phyloP scores from a whole-genome alignment of 1,140 invertebrate genomes.

The Trachymyrmex cornetzi region DNA sequence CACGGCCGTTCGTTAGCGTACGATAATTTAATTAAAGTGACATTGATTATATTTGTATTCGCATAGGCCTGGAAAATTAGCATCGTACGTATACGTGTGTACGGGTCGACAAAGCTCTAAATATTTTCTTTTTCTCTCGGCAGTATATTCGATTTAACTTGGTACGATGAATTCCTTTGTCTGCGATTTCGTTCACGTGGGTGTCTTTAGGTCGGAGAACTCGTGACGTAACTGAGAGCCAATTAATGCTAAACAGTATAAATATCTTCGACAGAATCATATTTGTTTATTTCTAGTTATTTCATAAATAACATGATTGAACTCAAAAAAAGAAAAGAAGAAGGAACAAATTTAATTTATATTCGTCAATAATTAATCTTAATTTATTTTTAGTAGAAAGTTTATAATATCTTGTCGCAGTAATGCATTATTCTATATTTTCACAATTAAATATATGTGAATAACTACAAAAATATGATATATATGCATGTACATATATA shows the following conservation, averaged over 20 bases:
- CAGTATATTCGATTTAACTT: constrained; percentile 1
- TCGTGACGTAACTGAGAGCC: neutral
- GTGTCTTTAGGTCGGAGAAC: neutral
- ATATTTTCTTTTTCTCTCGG: neutral
- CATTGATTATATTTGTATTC: constrained; percentile 27
- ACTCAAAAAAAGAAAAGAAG: neutral
- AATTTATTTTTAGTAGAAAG: neutral
- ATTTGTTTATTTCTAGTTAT: neutral
- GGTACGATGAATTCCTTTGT: too few species aligned
- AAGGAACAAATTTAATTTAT: neutral
- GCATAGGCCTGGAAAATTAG: constrained; percentile 2
- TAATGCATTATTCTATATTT: constrained; percentile 2
- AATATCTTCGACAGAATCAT: neutral
- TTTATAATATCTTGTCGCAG: neutral
- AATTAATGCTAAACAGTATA: neutral
- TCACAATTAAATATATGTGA: neutral
- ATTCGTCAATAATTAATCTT: neutral
- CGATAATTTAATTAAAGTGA: constrained; percentile 57
- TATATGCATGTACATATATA: too few species aligned
- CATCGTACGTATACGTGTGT: neutral
- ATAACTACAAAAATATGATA: too few species aligned
- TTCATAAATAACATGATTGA: neutral
- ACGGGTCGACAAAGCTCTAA: neutral
- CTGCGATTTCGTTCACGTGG: neutral
- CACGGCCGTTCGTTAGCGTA: neutral